Evolutionary conservation across 2,888 invertebrate species (phyloP).

Genomic region (Microctonus hyperodae): DNA sequence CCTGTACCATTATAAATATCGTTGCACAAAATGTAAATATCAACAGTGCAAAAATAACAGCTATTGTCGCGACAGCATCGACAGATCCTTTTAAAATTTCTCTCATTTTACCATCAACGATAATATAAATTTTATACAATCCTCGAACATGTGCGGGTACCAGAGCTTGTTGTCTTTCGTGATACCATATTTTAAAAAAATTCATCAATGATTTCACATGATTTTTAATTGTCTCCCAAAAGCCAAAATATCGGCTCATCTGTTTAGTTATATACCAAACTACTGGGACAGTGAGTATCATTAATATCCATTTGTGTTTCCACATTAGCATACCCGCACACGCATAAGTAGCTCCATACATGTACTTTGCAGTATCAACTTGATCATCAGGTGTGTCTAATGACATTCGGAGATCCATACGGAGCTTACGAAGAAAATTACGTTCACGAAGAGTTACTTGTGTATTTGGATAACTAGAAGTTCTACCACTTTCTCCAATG

Average conservation of each 20-base stretch:
- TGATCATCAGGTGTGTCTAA: constrained; percentile 52
- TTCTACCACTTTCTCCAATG: constrained; percentile 32
- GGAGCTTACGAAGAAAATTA: constrained; percentile 54
- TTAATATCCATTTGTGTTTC: constrained; percentile 84
- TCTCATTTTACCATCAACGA: constrained; percentile 70
- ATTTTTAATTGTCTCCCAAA: constrained; percentile 60
- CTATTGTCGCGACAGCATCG: constrained; percentile 84
- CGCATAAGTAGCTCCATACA: constrained; percentile 81
- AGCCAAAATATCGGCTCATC: constrained; percentile 61
- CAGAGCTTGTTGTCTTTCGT: constrained; percentile 72
- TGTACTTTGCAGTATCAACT: constrained; percentile 65
- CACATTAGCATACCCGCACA: constrained; percentile 85
- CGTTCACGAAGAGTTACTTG: constrained; percentile 45
- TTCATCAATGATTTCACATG: constrained; percentile 61
- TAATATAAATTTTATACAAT: constrained; percentile 73
- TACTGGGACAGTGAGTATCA: constrained; percentile 79
- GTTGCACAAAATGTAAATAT: constrained; percentile 80
- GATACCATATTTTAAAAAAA: constrained; percentile 69
- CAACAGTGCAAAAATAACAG: constrained; percentile 86
- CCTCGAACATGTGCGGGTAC: constrained; percentile 82
- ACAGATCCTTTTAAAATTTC: constrained; percentile 76
- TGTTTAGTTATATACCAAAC: constrained; percentile 72
- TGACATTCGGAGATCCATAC: constrained; percentile 52
- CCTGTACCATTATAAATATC: constrained; percentile 85
- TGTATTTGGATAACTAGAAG: constrained; percentile 32